phyloP scores from a whole-genome alignment of 2,113 vertebrate species.

The Falcunculus frontatus region DNA sequence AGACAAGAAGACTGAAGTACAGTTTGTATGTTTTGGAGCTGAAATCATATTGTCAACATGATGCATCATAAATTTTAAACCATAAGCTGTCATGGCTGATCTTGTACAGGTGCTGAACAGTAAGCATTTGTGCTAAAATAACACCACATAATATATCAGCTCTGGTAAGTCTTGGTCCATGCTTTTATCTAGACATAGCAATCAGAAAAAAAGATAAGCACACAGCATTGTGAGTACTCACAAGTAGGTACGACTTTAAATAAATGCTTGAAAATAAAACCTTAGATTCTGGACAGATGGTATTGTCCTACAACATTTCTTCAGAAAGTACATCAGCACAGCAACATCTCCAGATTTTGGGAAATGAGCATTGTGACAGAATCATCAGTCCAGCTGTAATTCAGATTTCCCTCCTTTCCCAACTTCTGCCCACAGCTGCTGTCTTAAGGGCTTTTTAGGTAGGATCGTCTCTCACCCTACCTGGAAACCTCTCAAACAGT shows the following conservation, averaged over 20 bases:
- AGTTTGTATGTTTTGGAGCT: neutral
- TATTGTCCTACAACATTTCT: neutral
- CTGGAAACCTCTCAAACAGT: neutral
- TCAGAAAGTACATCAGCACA: neutral
- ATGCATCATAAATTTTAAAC: slow-evolving; percentile 20
- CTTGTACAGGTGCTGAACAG: neutral
- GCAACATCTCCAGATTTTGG: neutral
- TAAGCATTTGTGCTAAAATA: neutral
- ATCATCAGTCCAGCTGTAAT: neutral
- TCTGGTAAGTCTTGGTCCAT: neutral
- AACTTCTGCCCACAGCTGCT: neutral
- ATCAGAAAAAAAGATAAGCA: neutral
- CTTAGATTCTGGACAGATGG: neutral
- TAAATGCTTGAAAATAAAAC: neutral
- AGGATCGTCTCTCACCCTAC: neutral
- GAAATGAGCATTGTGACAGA: neutral
- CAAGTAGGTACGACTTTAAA: neutral
- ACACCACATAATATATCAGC: neutral
- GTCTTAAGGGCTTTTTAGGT: neutral
- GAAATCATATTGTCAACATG: neutral
- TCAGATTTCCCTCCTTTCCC: neutral
- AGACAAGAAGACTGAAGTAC: neutral
- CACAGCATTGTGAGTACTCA: neutral
- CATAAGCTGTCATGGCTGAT: neutral
- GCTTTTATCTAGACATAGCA: neutral